Conservation (phyloP, 2,888 invertebrate species). For the Eristalinus aeneus region DNA sequence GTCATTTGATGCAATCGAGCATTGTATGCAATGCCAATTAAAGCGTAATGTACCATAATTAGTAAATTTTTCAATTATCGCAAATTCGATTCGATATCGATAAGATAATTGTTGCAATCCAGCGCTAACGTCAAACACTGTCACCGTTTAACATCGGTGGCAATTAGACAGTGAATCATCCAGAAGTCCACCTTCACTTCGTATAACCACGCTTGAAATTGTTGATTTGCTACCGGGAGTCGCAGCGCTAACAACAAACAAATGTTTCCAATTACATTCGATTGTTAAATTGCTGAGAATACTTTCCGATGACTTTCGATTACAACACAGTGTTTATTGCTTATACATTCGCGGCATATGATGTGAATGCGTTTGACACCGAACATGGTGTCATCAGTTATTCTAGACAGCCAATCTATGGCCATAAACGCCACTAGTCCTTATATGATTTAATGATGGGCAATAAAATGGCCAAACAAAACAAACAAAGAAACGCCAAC, state of each 20-base stretch:
- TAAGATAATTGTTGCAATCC: neutral
- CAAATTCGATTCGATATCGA: neutral
- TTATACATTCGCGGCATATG: neutral
- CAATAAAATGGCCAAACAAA: constrained; percentile 24
- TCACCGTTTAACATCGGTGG: neutral
- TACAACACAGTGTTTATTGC: constrained; percentile 16
- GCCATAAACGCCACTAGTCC: constrained; percentile 2
- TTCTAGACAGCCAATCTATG: constrained; percentile 30
- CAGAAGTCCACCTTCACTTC: neutral
- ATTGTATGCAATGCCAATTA: neutral
- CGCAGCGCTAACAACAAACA: neutral
- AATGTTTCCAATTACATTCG: constrained; percentile 31
- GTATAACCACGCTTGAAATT: neutral
- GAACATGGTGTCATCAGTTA: constrained; percentile 52
- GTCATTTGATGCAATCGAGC: neutral
- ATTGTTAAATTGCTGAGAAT: constrained; percentile 45
- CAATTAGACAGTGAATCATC: neutral
- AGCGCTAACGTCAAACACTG: neutral
- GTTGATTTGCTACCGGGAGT: neutral
- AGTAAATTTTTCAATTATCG: neutral
- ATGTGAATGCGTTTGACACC: constrained; percentile 31
- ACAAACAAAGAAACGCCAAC: neutral
- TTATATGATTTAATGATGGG: constrained; percentile 29
- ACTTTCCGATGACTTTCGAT: constrained; percentile 14
- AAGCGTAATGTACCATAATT: neutral